Conservation (phyloP, 1,140 invertebrate genomes). For the Bombus sylvicola region DNA sequence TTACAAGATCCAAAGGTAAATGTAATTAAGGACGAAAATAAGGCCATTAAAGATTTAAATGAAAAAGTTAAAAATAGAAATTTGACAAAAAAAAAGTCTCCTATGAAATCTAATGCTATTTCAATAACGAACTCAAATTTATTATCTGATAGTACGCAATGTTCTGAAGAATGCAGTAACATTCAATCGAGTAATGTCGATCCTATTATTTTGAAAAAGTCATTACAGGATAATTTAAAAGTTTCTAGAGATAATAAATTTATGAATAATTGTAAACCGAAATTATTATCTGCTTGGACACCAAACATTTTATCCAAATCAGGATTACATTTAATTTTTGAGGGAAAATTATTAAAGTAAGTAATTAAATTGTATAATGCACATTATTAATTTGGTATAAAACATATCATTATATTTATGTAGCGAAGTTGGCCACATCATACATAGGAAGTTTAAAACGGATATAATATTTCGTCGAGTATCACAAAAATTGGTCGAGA, state of each 20-base stretch:
- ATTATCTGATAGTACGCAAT: not conserved
- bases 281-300: slow-evolving; percentile 62
- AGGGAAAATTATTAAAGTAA: slow-evolving; percentile 74
- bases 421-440: slow-evolving; percentile 69
- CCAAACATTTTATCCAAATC: slow-evolving; percentile 53
- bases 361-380: slow-evolving; percentile 1
- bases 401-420: slow-evolving; percentile 26
- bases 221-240: not conserved
- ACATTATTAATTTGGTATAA: not conserved
- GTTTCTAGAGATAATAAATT: not conserved
- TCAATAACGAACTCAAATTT: not conserved
- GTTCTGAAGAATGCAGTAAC: not conserved
- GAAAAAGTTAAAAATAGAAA: not conserved
- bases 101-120: not conserved
- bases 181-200: not conserved
- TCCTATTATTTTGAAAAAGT: not conserved
- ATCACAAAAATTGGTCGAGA: slow-evolving; percentile 66
- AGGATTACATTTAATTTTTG: slow-evolving; percentile 63
- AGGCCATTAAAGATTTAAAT: not conserved
- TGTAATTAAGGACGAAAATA: not conserved
- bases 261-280: slow-evolving; percentile 35
- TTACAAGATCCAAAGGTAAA: not conserved
- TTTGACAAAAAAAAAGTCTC: not conserved
- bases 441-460: slow-evolving; percentile 69
- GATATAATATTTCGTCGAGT: slow-evolving; percentile 62